Base-by-base conservation (phyloP, 1,140 invertebrate genomes). In the Asbolus verrucosus region DNA sequence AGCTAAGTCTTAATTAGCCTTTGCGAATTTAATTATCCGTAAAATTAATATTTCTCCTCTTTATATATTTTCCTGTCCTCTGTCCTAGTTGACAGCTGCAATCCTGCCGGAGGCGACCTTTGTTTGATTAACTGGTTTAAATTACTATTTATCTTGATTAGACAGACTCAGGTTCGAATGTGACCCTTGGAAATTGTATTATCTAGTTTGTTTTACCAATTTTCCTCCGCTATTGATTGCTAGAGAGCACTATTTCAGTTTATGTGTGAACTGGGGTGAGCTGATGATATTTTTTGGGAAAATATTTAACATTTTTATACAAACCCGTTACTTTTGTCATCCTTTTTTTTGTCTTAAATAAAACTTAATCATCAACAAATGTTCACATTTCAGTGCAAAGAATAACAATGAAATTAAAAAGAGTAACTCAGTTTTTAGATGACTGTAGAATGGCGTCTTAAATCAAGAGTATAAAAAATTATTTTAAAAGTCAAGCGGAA, bases 101-200 rank as follows among this genome's bases (percentile, higher is more conserved):
- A 19, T 54, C 46, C 21, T 14, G 24, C 13, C 46, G 21, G 13
- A 54, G 21, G 19, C 11, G 19, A 8, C 6, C 46, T 27, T 27
- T 54, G 18, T 62, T 62, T 39, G 59, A 62, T 62, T 62, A 62
- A 62, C 30, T 18, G 59, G 30, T 39, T 62, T 21, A 19, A 62
- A 33, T 62, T 62, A 18, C 59, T 62, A 62, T 62, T 62, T 62
- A 62, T 62, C 59, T 62, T 62, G 59, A 62, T 62, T 62, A 62
- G 50, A 59, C n/a, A 59, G 31, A n/a, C n/a, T 62, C 54, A 62
- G 36, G 59, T 31, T 62, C 30, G 16, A 30, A 62, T 62, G 59
- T 62, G 59, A 38, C 30, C 30, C 59, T 19, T 38, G 16, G 31
- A 39, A 62, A 62, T 62, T 62, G 59, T 38, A 8, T 39, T 62